Evolutionary conservation across 2,888 invertebrate genomes (phyloP).

Genomic region (Autographa pulchrina): DNA sequence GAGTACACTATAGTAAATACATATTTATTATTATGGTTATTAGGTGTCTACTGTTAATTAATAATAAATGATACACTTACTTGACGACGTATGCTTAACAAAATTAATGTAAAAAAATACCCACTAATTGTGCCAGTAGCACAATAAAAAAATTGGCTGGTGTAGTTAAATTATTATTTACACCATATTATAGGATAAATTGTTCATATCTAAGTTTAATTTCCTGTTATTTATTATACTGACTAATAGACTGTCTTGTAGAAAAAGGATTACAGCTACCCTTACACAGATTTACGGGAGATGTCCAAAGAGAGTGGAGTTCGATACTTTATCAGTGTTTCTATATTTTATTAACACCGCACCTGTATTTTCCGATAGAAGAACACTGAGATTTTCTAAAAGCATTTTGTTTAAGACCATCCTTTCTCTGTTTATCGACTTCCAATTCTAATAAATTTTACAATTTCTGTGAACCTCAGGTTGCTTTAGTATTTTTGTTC

Average conservation of each 20-base stretch:
- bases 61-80: no score
- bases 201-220: no score
- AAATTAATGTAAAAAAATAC: no score
- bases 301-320: background rate
- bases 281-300: background rate
- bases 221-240: background rate
- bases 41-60: no score
- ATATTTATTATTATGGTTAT: no score
- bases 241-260: background rate
- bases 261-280: background rate
- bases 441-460: constrained; percentile 1
- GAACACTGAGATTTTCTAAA: constrained; percentile 1
- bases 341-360: constrained; percentile 1
- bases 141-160: no score
- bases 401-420: constrained; percentile 2
- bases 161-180: no score
- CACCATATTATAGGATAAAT: no score
- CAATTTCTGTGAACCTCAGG: background rate
- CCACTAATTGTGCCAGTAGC: no score
- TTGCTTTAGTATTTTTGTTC: background rate
- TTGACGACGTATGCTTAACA: no score
- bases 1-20: no score
- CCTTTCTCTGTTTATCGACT: constrained; percentile 3
- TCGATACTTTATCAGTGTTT: constrained; percentile 2
- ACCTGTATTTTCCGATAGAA: constrained; percentile 1